Evolutionary conservation across 2,797 vertebrate genomes (phyloP).

Genomic region (Sarcoramphus papa): DNA sequence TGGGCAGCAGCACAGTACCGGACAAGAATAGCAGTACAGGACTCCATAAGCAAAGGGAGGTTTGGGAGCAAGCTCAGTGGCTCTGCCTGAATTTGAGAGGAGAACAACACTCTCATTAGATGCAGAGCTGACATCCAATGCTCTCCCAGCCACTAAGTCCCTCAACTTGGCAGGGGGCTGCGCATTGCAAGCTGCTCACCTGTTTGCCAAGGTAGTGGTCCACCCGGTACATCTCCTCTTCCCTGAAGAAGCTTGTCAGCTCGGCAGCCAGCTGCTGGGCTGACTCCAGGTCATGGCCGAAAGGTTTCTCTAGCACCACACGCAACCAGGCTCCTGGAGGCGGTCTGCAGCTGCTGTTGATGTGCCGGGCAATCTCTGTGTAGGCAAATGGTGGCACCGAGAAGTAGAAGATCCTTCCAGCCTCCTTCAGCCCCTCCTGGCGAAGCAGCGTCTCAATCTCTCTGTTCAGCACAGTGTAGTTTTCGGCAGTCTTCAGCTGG

Average conservation of each 20-base stretch:
- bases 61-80: background rate
- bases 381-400: constrained; percentile 92
- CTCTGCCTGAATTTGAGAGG: background rate
- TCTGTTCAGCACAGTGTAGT: constrained; percentile 79
- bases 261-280: constrained; percentile 83
- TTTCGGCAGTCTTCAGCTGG: constrained; percentile 78
- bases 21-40: background rate
- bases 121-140: background rate
- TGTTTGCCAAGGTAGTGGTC: constrained; percentile 98
- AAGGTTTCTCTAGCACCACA: constrained; percentile 96
- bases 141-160: background rate
- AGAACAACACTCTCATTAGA: accelerated
- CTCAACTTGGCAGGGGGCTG: background rate
- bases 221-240: constrained; percentile 95
- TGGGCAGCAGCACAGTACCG: background rate
- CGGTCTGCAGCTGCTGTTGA: constrained; percentile 87
- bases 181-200: constrained; percentile 66
- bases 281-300: constrained; percentile 86
- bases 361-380: constrained; percentile 81
- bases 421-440: constrained; percentile 82
- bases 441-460: constrained; percentile 74
- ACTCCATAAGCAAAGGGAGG: background rate
- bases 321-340: constrained; percentile 80
- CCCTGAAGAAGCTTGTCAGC: constrained; percentile 80
- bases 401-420: constrained; percentile 92